Conservation (phyloP, 2,888 invertebrate species). For the Machimus atricapillus region DNA sequence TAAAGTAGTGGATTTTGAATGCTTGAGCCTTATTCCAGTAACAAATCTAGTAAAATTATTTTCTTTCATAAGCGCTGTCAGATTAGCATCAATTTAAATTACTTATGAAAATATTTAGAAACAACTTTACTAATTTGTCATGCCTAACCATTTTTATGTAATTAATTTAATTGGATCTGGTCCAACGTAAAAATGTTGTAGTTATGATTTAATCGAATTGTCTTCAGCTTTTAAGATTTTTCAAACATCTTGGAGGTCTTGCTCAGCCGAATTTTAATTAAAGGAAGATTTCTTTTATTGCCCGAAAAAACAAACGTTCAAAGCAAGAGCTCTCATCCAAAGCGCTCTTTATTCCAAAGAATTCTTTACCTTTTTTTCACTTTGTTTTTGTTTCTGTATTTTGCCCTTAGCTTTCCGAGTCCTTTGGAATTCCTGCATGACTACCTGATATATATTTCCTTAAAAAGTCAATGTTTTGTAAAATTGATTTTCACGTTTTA, state of each 20-base stretch:
- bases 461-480: constrained; percentile 6
- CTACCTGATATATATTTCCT: constrained; percentile 4
- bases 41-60: too few relatives aligned
- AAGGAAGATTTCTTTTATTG: constrained; percentile 2
- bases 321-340: not conserved
- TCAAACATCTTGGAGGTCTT: not conserved
- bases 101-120: not conserved
- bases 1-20: too few relatives aligned
- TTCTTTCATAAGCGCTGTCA: too few relatives aligned
- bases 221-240: not conserved
- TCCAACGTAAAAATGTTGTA: not conserved
- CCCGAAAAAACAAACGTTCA: not conserved
- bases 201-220: not conserved
- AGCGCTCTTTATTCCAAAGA: not conserved
- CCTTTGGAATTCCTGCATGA: not conserved
- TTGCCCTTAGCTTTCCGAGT: not conserved
- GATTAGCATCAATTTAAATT: not conserved
- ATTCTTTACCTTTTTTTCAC: not conserved
- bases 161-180: not conserved
- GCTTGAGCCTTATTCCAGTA: too few relatives aligned
- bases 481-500: constrained; percentile 24
- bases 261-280: constrained; percentile 8
- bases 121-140: not conserved
- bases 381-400: constrained; percentile 1
- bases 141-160: not conserved